Conservation (phyloP, 2,797 vertebrate species). For the Lepus oiostolus region DNA sequence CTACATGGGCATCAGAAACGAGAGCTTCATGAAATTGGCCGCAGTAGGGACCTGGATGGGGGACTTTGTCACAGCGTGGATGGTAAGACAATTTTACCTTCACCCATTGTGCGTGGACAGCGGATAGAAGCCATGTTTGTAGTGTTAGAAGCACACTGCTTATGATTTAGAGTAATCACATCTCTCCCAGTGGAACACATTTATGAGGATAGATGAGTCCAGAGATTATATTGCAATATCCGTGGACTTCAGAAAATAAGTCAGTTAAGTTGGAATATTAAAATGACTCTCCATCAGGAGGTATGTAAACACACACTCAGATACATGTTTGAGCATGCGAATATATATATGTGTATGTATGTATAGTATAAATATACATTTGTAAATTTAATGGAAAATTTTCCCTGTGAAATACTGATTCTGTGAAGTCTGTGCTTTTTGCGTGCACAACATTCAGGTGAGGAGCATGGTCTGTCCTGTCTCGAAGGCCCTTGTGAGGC, state of each 20-base stretch:
- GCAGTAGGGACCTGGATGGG: slow-evolving; percentile 99
- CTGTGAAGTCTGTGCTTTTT: background rate
- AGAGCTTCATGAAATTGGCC: slow-evolving; percentile 99
- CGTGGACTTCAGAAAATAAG: background rate
- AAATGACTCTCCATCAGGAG: background rate
- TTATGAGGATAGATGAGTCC: background rate
- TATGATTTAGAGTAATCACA: background rate
- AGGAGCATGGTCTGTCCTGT: background rate
- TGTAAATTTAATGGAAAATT: background rate
- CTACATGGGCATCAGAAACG: slow-evolving; percentile 99
- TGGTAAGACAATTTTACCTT: slow-evolving; percentile 92
- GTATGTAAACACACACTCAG: background rate
- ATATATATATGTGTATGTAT: background rate
- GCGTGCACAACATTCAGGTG: slow-evolving; percentile 23
- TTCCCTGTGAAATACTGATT: background rate
- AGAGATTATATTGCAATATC: background rate
- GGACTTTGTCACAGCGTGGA: slow-evolving; percentile 99
- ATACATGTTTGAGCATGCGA: background rate
- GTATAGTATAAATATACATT: background rate
- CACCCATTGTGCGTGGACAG: slow-evolving; percentile 39
- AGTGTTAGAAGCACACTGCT: background rate
- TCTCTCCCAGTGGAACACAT: slow-evolving; percentile 8
- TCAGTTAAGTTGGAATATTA: background rate
- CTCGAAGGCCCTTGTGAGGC: background rate
- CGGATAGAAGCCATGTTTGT: background rate